phyloP scores from a whole-genome alignment of 2,797 vertebrate genomes.

The Glyptemys insculpta region DNA sequence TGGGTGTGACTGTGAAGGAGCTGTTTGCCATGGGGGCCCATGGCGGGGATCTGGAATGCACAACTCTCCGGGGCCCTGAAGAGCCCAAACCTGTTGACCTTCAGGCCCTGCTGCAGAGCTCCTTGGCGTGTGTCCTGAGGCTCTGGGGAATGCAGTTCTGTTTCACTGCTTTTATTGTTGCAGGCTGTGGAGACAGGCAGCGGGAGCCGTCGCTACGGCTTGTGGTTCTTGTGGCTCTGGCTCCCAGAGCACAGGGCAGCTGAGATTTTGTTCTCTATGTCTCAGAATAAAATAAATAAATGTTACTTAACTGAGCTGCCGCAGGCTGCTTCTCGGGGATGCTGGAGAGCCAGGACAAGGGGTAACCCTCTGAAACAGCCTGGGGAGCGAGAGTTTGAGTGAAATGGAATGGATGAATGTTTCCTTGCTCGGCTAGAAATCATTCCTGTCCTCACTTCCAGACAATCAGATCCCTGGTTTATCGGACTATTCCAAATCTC shows the following conservation, averaged over 20 bases:
- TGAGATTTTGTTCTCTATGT: background rate
- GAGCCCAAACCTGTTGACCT: too few relatives aligned
- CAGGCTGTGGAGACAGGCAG: background rate
- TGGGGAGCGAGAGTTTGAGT: background rate
- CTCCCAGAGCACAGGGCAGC: background rate
- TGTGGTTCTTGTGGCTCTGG: background rate
- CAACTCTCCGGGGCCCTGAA: background rate
- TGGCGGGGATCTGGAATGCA: background rate
- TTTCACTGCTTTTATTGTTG: background rate
- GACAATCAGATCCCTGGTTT: background rate
- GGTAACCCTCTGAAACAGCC: background rate
- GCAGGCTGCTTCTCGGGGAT: accelerated
- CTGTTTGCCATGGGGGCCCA: background rate
- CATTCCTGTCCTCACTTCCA: background rate
- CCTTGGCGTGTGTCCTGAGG: too few relatives aligned
- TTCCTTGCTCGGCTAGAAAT: background rate
- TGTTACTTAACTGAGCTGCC: background rate
- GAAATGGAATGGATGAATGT: background rate
- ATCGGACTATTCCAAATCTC: background rate
- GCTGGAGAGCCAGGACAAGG: background rate
- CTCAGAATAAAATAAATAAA: background rate
- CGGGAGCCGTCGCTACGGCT: background rate
- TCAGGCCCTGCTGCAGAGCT: too few relatives aligned
- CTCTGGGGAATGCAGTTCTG: background rate
- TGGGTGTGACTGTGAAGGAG: background rate